These are phyloP conservation scores for Cordylochernes scorpioides DNA, from an alignment of 2,888 invertebrate species.

Conservation along the genomic window DNA sequence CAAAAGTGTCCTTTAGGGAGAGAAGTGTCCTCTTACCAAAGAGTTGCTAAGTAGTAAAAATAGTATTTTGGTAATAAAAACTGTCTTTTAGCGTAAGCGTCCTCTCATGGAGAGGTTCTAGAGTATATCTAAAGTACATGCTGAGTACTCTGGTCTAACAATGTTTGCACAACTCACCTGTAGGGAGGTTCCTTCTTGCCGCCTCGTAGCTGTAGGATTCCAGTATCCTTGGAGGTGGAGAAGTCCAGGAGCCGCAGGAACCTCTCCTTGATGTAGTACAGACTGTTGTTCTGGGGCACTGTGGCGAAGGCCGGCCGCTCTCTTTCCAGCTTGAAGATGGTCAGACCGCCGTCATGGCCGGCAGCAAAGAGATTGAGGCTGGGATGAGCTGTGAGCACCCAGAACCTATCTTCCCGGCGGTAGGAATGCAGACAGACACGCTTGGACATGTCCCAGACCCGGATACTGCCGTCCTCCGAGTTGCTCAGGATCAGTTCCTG, in stretches of 20 bases:
- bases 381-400: constrained; percentile 86
- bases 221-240: constrained; percentile 64
- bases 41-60: no score
- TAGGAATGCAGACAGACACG: constrained; percentile 70
- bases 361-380: constrained; percentile 87
- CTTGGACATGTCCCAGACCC: constrained; percentile 96
- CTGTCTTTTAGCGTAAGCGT: no score
- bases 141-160: no score
- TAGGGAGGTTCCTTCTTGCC: constrained; percentile 44
- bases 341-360: constrained; percentile 94
- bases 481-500: constrained; percentile 89
- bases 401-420: constrained; percentile 82
- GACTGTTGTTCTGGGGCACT: constrained; percentile 66
- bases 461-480: constrained; percentile 86
- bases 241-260: constrained; percentile 73
- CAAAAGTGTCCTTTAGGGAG: no score
- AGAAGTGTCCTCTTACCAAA: no score
- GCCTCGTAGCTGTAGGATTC: constrained; percentile 68
- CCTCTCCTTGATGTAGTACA: constrained; percentile 87
- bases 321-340: constrained; percentile 67
- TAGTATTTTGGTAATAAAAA: no score
- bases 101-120: no score
- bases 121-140: no score
- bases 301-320: constrained; percentile 87
- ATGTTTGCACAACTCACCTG: no score